These are phyloP conservation scores for Alouatta palliata DNA, from an alignment of 2,113 vertebrate species.

Conservation along the genomic window DNA sequence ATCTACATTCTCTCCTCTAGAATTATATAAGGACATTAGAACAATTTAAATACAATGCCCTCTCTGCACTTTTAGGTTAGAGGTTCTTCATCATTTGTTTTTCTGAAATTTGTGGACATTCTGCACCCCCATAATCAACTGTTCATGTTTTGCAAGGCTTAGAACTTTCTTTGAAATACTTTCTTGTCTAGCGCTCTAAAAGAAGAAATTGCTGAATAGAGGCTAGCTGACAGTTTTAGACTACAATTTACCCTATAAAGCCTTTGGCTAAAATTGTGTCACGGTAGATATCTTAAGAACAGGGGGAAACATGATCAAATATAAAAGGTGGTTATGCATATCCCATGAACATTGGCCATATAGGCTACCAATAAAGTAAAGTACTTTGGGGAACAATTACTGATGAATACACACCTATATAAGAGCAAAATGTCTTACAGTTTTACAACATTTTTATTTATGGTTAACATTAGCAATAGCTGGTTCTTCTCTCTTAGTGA, in stretches of 20 bases:
- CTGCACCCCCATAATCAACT: neutral
- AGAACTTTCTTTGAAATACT: neutral
- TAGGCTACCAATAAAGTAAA: neutral
- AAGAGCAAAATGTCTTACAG: fast-evolving
- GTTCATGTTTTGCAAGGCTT: neutral
- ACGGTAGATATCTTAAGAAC: neutral
- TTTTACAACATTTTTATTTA: neutral
- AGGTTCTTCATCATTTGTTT: neutral
- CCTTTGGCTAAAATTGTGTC: neutral
- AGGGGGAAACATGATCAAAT: too few species aligned
- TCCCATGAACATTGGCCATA: neutral
- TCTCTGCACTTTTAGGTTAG: neutral
- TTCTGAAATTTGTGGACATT: neutral
- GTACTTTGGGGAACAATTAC: too few species aligned
- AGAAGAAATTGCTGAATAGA: neutral
- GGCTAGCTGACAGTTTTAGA: neutral
- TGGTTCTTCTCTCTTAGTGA: neutral
- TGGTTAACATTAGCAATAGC: neutral
- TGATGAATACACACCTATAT: neutral
- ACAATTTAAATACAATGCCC: neutral
- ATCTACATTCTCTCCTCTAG: neutral
- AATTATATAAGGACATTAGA: neutral
- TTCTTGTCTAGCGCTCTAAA: too few species aligned
- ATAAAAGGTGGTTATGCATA: too few species aligned
- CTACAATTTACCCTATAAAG: neutral